Evolutionary conservation across 2,888 invertebrate species (phyloP).

Genomic region (Zaprionus lineosus): DNA sequence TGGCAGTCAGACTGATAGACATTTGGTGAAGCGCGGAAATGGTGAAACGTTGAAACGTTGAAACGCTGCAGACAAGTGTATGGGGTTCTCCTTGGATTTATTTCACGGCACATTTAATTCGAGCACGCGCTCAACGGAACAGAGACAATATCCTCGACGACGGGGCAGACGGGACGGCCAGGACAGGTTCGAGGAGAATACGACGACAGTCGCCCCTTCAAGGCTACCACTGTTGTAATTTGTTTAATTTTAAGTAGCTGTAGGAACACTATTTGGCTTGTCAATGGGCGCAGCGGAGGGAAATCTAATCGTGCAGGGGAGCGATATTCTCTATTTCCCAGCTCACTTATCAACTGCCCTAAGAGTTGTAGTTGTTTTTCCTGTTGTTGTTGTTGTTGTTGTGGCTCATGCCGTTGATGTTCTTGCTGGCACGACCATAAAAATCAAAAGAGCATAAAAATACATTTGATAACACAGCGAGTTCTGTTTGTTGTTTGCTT

Average conservation of each 20-base stretch:
- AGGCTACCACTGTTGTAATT: constrained; percentile 47
- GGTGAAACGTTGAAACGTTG: no score
- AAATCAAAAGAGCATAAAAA: constrained; percentile 77
- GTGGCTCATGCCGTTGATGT: constrained; percentile 22
- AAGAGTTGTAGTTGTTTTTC: constrained; percentile 43
- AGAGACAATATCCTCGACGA: constrained; percentile 32
- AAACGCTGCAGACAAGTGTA: constrained; percentile 15
- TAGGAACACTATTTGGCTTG: constrained; percentile 52
- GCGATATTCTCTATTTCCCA: constrained; percentile 34
- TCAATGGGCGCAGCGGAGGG: constrained; percentile 15
- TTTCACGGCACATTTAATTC: constrained; percentile 76
- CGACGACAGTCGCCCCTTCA: constrained; percentile 50
- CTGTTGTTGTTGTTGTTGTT: constrained; percentile 24
- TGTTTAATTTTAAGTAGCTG: constrained; percentile 77
- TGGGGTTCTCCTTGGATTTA: constrained; percentile 59
- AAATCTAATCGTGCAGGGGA: constrained; percentile 19
- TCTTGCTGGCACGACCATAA: constrained; percentile 63
- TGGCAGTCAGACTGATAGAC: constrained; percentile 18
- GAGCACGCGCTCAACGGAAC: constrained; percentile 61
- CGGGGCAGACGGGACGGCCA: constrained; percentile 4
- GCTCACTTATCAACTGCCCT: constrained; percentile 67
- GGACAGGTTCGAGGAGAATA: constrained; percentile 61
- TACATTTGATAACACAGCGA: constrained; percentile 74
- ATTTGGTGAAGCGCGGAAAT: constrained; percentile 31
- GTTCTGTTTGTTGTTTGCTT: constrained; percentile 54